Base-by-base conservation (phyloP, 2,888 invertebrate species). In the Cheilosia urbana region DNA sequence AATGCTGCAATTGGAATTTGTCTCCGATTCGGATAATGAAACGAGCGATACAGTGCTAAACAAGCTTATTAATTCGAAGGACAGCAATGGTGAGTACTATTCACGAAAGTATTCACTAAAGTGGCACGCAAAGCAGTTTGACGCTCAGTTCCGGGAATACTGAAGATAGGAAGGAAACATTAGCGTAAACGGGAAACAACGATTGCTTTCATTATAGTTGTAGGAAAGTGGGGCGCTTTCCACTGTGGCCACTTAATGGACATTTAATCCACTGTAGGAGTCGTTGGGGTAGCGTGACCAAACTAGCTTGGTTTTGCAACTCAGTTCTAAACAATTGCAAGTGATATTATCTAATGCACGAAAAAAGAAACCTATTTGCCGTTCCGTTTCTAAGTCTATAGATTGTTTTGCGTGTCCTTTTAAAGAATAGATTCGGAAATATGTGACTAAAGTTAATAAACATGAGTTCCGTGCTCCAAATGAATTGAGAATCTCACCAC, bases 101-200 rank as follows among this genome's bases (percentile, higher is more conserved):
- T 81, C 69, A 58, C 51, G 58, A 58, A 37, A 37, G 13, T 34
- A 30, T 65, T 81, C 76, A 58, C 58, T 58, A 53, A 37, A 37
- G 13, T 34, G 58, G 24, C 81, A 81, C 81, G 81, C 76, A 81
- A 81, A 58, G 69, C 58, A 51, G 51, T 76, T 81, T 53, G 15
- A 53, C 65, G 47, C 11, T 51, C 19, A 15, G 21, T 45, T 37
- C 15, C 5, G 63, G 21, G 42, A 30, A 75, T 63, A 63, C 57
- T 47, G 73, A 63, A 80, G 75, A 75, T 11, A 57, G 55, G 34
- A 63, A 63, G 57, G 34, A 49, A 63, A 57, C 15, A 42, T 66
- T 49, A 58, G 24, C n/a, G 15, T 19, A 2, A 71, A 30, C 37
- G 45, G 68, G 45, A 62, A 6, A 34, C 21, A 21, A 47, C 47